A percentile compares a stretch with the other conserved stretches of the same genome.
Conservation (phyloP, 2,888 invertebrate genomes). For the Crepidodera aurea region DNA sequence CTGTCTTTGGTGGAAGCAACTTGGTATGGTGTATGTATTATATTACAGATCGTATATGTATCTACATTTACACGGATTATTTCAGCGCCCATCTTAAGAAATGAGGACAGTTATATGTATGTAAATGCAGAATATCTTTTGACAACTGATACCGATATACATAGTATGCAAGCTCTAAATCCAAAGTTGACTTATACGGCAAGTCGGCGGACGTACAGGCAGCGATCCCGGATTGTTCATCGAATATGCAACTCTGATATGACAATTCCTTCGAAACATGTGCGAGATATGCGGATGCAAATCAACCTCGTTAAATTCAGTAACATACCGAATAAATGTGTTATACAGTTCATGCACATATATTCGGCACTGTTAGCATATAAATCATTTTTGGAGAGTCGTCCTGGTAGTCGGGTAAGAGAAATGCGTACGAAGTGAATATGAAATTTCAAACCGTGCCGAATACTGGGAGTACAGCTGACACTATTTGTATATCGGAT, state of each 20-base stretch:
- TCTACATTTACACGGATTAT: too few species aligned
- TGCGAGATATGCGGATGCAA: conserved; percentile 27
- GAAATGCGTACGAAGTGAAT: conserved; percentile 23
- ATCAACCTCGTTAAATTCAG: conserved; percentile 34
- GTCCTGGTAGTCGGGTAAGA: not conserved
- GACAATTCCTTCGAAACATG: conserved; percentile 29
- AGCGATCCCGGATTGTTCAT: conserved; percentile 17
- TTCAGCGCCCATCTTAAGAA: too few species aligned
- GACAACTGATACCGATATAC: not conserved
- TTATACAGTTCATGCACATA: conserved; percentile 31
- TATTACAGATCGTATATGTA: too few species aligned
- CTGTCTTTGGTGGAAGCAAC: too few species aligned
- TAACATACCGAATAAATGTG: conserved; percentile 32
- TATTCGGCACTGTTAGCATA: conserved; percentile 28
- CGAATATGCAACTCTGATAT: conserved; percentile 26
- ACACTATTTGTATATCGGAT: not conserved
- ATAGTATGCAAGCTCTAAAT: conserved; percentile 4
- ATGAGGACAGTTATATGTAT: too few species aligned
- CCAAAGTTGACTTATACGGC: conserved; percentile 1
- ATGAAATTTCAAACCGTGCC: conserved; percentile 19
- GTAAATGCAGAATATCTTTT: not conserved
- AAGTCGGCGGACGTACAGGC: not conserved
- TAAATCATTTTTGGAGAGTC: conserved; percentile 31
- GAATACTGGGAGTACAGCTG: not conserved
- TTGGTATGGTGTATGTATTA: too few species aligned